These are phyloP conservation scores for Ceryle rudis DNA, from an alignment of 2,797 vertebrate genomes.

Conservation along the genomic window DNA sequence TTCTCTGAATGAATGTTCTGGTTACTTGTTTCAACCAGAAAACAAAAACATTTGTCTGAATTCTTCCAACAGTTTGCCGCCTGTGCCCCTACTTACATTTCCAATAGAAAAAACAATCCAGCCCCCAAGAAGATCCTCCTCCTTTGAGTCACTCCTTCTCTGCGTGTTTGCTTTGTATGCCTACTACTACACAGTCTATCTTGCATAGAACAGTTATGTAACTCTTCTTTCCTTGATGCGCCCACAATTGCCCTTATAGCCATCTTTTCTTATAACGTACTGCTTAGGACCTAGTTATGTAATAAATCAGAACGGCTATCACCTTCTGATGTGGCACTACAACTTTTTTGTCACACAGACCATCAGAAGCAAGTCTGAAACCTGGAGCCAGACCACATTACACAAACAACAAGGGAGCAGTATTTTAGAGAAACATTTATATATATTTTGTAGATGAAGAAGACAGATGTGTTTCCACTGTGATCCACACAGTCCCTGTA, in stretches of 20 bases:
- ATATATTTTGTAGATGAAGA: neutral
- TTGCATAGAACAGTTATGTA: neutral
- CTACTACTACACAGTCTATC: neutral
- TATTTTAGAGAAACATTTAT: conserved; percentile 29
- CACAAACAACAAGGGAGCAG: neutral
- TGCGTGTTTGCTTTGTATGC: neutral
- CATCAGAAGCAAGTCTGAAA: neutral
- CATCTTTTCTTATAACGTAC: neutral
- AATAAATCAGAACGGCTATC: neutral
- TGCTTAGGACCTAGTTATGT: neutral
- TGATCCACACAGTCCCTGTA: neutral
- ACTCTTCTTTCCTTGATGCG: neutral
- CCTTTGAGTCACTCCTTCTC: neutral
- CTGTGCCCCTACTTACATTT: neutral
- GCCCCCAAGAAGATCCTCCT: neutral
- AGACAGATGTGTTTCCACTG: neutral
- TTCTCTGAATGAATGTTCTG: neutral
- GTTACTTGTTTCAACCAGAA: neutral
- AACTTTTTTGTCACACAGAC: neutral
- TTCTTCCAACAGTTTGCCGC: neutral
- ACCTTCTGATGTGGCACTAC: neutral
- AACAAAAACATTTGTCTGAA: neutral
- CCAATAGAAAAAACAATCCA: neutral
- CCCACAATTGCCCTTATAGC: neutral
- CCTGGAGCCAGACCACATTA: conserved; percentile 9